Percentiles rank a stretch among this genome's conserved stretches.
Conservation (phyloP, 2,113 vertebrate species). For the Hypomesus transpacificus region DNA sequence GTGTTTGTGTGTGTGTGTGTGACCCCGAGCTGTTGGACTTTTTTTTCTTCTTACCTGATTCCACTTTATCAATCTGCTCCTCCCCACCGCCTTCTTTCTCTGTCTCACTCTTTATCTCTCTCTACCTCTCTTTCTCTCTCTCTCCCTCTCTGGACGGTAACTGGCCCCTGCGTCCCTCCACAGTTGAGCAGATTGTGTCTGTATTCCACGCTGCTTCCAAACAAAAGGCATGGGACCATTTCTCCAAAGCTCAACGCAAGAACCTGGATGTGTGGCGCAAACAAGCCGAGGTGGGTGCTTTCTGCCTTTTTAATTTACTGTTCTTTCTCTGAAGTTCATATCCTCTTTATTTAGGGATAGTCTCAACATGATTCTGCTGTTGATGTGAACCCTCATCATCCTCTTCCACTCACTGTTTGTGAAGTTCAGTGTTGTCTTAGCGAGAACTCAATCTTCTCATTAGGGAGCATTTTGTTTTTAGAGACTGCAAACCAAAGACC, state of each 20-base stretch:
- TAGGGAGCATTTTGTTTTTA: too few species aligned
- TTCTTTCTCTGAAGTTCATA: constrained; percentile 33
- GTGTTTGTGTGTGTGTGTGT: too few species aligned
- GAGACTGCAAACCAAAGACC: too few species aligned
- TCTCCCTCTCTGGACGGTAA: constrained; percentile 81
- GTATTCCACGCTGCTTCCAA: constrained; percentile 99
- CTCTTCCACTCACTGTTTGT: not conserved
- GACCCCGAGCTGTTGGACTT: not conserved
- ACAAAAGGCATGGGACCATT: constrained; percentile 99
- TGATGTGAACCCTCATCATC: constrained; percentile 31
- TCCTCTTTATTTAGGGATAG: constrained; percentile 24
- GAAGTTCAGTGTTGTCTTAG: constrained; percentile 8
- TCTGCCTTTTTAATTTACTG: constrained; percentile 33
- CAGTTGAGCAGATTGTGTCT: constrained; percentile 99
- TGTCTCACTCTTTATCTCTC: constrained; percentile 71
- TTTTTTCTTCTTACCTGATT: constrained; percentile 80
- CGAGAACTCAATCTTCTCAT: too few species aligned
- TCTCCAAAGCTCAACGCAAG: constrained; percentile 99
- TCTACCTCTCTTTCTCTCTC: constrained; percentile 71
- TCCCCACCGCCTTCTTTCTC: constrained; percentile 77
- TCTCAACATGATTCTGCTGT: constrained; percentile 15
- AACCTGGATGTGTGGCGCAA: constrained; percentile 99
- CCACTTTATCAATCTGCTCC: constrained; percentile 88
- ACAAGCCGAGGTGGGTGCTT: constrained; percentile 93
- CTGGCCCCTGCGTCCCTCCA: constrained; percentile 77